These are phyloP conservation scores for Lamproptera curius DNA, from an alignment of 2,888 invertebrate species.

Conservation along the genomic window DNA sequence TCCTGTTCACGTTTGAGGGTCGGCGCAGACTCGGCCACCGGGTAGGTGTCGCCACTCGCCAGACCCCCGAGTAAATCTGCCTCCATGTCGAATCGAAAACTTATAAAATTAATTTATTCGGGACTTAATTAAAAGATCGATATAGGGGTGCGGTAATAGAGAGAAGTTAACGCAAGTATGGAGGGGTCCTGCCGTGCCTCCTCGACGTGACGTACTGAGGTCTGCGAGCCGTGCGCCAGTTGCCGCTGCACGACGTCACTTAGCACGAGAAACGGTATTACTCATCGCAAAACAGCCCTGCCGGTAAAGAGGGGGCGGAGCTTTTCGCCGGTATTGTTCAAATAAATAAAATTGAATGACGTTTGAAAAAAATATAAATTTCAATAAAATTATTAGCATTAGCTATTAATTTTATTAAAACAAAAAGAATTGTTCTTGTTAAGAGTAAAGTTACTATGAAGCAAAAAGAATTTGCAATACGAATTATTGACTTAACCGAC, in stretches of 20 bases:
- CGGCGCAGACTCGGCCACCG: conserved; percentile 29
- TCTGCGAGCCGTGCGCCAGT: conserved; percentile 38
- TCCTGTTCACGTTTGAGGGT: conserved; percentile 80
- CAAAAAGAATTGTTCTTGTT: no score
- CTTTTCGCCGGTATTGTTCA: conserved; percentile 33
- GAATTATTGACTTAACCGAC: conserved; percentile 54
- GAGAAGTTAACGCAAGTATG: conserved; percentile 39
- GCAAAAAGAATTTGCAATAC: conserved; percentile 30
- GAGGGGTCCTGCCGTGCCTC: conserved; percentile 60
- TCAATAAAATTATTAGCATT: background rate
- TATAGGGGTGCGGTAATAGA: conserved; percentile 47
- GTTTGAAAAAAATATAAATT: no score
- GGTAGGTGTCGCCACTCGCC: conserved; percentile 53
- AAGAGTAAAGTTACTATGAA: conserved; percentile 3
- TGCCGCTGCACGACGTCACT: conserved; percentile 65
- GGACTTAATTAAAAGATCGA: conserved; percentile 43
- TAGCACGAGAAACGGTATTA: conserved; percentile 68
- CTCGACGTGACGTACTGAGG: conserved; percentile 61
- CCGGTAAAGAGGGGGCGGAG: conserved; percentile 34
- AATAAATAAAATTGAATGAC: conserved; percentile 10
- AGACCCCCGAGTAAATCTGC: conserved; percentile 57
- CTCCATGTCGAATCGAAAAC: conserved; percentile 46
- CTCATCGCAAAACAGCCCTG: conserved; percentile 56
- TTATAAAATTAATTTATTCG: conserved; percentile 25
- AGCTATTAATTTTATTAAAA: no score